phyloP scores from a whole-genome alignment of 1,140 invertebrate genomes.

The Drosophila bifasciata region DNA sequence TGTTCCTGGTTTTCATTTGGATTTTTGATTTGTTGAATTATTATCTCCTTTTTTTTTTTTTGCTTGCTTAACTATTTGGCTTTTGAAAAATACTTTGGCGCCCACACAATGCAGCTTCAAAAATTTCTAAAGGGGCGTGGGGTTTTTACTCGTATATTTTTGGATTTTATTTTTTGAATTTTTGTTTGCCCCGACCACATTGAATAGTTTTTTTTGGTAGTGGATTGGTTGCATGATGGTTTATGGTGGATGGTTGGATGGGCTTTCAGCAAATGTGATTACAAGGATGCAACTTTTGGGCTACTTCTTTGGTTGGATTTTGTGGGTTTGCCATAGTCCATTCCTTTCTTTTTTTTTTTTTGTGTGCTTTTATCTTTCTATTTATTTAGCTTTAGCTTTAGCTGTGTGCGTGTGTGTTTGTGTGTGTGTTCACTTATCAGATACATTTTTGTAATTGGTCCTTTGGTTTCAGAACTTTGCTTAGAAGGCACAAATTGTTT shows the following conservation, averaged over 20 bases:
- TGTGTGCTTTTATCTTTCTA: conserved; percentile 54
- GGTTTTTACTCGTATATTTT: conserved; percentile 21
- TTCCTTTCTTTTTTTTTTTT: conserved; percentile 21
- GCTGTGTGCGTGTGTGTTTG: conserved; percentile 10
- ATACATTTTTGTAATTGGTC: conserved; percentile 73
- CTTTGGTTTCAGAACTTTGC: conserved; percentile 73
- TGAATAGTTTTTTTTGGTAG: conserved; percentile 40
- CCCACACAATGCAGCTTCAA: conserved; percentile 63
- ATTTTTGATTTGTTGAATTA: too few species aligned
- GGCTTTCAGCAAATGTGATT: conserved; percentile 74
- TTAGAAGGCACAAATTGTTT: conserved; percentile 72
- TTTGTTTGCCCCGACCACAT: conserved; percentile 61
- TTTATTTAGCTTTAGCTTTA: conserved; percentile 17
- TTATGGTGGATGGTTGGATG: conserved; percentile 44
- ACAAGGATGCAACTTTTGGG: conserved; percentile 74
- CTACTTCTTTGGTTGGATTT: conserved; percentile 68
- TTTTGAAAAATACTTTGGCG: conserved; percentile 81
- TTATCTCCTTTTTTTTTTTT: conserved; percentile 19
- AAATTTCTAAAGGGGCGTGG: conserved; percentile 38
- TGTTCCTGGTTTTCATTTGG: too few species aligned
- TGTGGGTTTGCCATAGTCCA: conserved; percentile 36
- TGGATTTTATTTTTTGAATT: conserved; percentile 29
- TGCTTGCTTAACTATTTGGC: conserved; percentile 80
- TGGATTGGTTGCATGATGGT: conserved; percentile 1
- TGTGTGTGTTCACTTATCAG: conserved; percentile 50